phyloP scores from a whole-genome alignment of 2,888 invertebrate genomes.

The Cataglyphis cursor region DNA sequence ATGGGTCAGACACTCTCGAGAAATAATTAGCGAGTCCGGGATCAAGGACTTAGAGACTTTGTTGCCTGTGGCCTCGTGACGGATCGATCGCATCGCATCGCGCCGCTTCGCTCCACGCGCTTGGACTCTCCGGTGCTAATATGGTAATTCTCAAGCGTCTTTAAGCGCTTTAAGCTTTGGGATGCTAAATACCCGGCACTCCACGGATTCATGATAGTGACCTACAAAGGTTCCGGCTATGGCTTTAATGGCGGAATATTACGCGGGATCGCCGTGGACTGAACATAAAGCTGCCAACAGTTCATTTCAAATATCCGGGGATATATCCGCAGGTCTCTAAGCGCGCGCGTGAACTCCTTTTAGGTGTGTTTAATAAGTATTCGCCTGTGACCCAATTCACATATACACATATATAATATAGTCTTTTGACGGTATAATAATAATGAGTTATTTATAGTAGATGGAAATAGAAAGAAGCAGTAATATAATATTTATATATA shows the following conservation, averaged over 20 bases:
- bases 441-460: neutral
- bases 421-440: neutral
- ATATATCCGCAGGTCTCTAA: conserved; percentile 7
- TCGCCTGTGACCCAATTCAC: conserved; percentile 2
- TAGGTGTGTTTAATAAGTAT: conserved; percentile 17
- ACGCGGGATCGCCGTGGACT: conserved; percentile 38
- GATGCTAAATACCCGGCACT: conserved; percentile 68
- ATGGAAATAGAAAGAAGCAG: neutral
- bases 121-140: conserved; percentile 53
- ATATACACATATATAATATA: neutral
- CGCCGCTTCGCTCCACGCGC: neutral
- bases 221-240: conserved; percentile 71
- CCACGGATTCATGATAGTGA: conserved; percentile 64
- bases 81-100: conserved; percentile 47
- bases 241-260: conserved; percentile 65
- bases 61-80: conserved; percentile 21
- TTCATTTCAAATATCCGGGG: conserved; percentile 44
- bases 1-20: conserved; percentile 18
- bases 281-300: conserved; percentile 54
- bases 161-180: conserved; percentile 71
- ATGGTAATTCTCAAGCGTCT: conserved; percentile 73
- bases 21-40: conserved; percentile 54
- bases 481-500: neutral
- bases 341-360: neutral
- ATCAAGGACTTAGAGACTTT: conserved; percentile 16